Conservation (phyloP, 2,888 invertebrate species). For the Cremastinae sp. region DNA sequence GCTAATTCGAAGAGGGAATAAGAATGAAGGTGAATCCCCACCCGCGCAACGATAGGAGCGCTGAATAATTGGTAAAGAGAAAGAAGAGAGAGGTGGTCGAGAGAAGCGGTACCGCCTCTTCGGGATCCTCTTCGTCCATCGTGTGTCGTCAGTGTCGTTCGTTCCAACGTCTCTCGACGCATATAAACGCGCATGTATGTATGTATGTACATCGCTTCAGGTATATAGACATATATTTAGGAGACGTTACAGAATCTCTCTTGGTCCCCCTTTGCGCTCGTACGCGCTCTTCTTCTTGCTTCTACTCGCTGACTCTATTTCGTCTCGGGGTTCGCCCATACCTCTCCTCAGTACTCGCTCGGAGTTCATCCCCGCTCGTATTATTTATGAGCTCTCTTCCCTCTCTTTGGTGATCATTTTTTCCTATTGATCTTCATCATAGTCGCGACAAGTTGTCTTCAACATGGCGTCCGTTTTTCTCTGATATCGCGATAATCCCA, state of each 20-base stretch:
- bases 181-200: conserved; percentile 3
- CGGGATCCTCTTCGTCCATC: conserved; percentile 72
- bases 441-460: too few relatives aligned
- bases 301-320: conserved; percentile 35
- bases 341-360: conserved; percentile 51
- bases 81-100: conserved; percentile 72
- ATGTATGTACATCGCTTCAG: too few relatives aligned
- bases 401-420: background rate
- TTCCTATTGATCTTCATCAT: background rate
- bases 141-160: conserved; percentile 52
- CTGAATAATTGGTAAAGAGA: conserved; percentile 27
- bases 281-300: conserved; percentile 22
- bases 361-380: conserved; percentile 44
- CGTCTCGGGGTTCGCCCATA: conserved; percentile 42
- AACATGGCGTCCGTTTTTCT: too few relatives aligned
- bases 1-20: conserved; percentile 34
- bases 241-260: conserved; percentile 31
- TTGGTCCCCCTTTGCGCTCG: conserved; percentile 7
- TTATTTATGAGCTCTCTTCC: conserved; percentile 31
- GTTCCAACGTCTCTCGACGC: conserved; percentile 26
- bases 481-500: too few relatives aligned
- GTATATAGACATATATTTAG: conserved; percentile 2
- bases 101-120: conserved; percentile 76
- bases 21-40: conserved; percentile 70
- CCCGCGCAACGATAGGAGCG: conserved; percentile 54